Percentiles rank a stretch among this genome's conserved stretches.
These are phyloP conservation scores for Phrynosoma platyrhinos DNA, from an alignment of 2,113 vertebrate genomes.

Conservation along the genomic window DNA sequence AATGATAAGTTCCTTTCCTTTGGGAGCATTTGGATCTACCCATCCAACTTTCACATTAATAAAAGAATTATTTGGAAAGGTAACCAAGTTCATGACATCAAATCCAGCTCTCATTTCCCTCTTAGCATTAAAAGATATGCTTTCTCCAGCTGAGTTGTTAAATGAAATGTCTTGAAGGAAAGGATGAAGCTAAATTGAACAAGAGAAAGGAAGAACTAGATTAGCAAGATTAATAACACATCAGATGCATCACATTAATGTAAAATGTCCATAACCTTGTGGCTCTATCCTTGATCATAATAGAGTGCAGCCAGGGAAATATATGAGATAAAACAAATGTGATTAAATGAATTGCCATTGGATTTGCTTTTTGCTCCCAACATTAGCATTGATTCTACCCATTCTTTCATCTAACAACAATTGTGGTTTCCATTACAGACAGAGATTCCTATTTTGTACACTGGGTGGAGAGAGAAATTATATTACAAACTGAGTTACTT, in stretches of 20 bases:
- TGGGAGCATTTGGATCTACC: not conserved
- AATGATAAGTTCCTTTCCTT: not conserved
- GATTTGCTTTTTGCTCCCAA: not conserved
- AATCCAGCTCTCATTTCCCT: not conserved
- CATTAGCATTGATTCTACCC: too few relatives aligned
- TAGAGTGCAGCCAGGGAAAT: too few relatives aligned
- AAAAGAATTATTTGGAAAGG: not conserved
- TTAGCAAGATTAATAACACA: not conserved
- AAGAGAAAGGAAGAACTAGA: not conserved
- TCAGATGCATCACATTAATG: not conserved
- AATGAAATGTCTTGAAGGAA: conserved; percentile 12
- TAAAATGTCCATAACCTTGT: too few relatives aligned
- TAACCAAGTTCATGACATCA: not conserved
- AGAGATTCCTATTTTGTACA: too few relatives aligned
- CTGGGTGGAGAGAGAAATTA: too few relatives aligned
- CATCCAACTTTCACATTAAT: not conserved
- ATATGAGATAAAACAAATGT: too few relatives aligned
- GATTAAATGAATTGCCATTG: not conserved
- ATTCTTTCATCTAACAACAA: too few relatives aligned
- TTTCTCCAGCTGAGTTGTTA: conserved; percentile 9
- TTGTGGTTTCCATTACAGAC: too few relatives aligned
- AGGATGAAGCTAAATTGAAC: not conserved
- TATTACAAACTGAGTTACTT: too few relatives aligned
- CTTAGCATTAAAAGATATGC: not conserved
- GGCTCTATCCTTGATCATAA: too few relatives aligned